Evolutionary conservation across 2,797 vertebrate species (phyloP).

Genomic region (Menidia menidia): DNA sequence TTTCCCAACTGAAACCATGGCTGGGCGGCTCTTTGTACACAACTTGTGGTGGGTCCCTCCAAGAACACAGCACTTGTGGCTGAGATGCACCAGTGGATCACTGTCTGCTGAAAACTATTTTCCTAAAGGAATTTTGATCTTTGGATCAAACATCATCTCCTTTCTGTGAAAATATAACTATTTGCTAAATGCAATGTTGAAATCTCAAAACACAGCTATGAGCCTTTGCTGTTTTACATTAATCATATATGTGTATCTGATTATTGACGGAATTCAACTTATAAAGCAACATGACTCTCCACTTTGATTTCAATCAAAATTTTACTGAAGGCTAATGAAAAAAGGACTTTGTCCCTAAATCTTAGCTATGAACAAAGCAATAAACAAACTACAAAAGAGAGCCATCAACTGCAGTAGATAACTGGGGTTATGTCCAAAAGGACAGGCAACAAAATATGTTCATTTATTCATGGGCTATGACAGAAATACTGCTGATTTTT

Average conservation of each 20-base stretch:
- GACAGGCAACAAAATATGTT: background rate
- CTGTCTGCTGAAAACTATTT: slow-evolving; percentile 40
- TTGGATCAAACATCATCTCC: slow-evolving; percentile 29
- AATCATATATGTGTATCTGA: slow-evolving; percentile 4
- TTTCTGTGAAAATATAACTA: slow-evolving; percentile 22
- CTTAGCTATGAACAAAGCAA: background rate
- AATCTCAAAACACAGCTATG: slow-evolving; percentile 6
- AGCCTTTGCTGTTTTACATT: slow-evolving; percentile 16
- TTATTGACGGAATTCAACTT: background rate
- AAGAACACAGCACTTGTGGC: slow-evolving; percentile 42
- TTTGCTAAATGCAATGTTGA: background rate
- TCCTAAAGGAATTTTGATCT: slow-evolving; percentile 32
- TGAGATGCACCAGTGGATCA: slow-evolving; percentile 19
- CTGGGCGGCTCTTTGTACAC: slow-evolving; percentile 52
- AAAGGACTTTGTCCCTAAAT: background rate
- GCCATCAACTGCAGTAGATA: background rate
- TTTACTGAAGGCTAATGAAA: background rate
- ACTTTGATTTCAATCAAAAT: background rate
- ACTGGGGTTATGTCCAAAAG: background rate
- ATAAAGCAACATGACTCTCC: background rate
- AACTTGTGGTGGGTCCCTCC: slow-evolving; percentile 54
- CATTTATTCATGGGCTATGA: background rate
- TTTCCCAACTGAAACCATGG: slow-evolving; percentile 35
- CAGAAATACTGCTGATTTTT: background rate
- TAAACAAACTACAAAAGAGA: background rate